Evolutionary conservation across 1,140 invertebrate genomes (phyloP), one percentile per base, ranked within the genome.

Genomic region (Drosophila grimshawi): DNA sequence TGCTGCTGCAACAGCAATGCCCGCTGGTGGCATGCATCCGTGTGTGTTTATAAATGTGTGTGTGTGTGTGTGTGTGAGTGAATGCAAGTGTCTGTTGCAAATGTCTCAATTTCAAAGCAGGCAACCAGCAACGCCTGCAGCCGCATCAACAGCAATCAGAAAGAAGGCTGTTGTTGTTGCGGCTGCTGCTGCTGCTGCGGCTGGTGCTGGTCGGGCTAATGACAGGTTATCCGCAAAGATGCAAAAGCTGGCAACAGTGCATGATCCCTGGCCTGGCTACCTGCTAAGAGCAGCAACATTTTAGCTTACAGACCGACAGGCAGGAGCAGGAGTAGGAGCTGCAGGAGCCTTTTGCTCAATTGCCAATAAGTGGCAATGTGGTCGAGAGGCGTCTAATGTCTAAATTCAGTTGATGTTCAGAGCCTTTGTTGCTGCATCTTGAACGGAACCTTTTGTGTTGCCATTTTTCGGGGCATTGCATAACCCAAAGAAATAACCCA

Each of bases 361-460:
- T 89, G 85, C 78, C 85, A 89, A 85, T 89, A 89, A 89, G 85
- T 89, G 85, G 85, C 80, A 74, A 75, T 72, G 73, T 65, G 73
- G 65, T 48, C 41, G 63, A 48, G 30, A 43, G 74, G 72, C 83
- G 56, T 89, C 85, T 89, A 89, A 89, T 89, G 86, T 89, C 85
- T 89, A 89, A 85, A 89, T 89, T 89, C 57, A 48, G 43, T 60
- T 89, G 67, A 66, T 61, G 53, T 60, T 66, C 33, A 69, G 10
- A 43, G n/a, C 39, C 39, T 43, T 43, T 43, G 39, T 43, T 10
- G 19, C 19, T 19, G 19, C 19, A 33, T 33, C 5, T 33, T 33
- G 19, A 19, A 19, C 19, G 69, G 57, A 59, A 71, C 64, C 67
- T 81, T 82, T 71, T 63, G 46, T 33, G 48, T 61, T 76, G 59